phyloP scores from a whole-genome alignment of 2,888 invertebrate genomes.

The Dicyrtomina minuta region DNA sequence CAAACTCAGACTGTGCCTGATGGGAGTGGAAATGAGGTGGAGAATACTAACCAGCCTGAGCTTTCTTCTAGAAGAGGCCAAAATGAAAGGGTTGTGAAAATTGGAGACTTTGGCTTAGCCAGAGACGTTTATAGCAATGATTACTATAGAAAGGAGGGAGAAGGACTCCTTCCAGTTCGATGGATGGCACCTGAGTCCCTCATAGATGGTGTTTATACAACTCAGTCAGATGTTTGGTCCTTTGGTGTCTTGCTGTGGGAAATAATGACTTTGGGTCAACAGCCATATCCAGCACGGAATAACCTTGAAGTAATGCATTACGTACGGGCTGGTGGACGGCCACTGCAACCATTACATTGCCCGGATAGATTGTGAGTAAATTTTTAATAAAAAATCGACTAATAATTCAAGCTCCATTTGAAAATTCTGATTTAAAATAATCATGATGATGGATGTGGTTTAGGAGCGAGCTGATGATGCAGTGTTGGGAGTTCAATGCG shows the following conservation, averaged over 20 bases:
- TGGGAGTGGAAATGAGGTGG: slow-evolving; percentile 53
- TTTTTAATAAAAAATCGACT: no score
- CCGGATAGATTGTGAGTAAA: slow-evolving; percentile 64
- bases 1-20: slow-evolving; percentile 4
- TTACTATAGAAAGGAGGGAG: slow-evolving; percentile 88
- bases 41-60: background rate
- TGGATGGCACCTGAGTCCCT: slow-evolving; percentile 98
- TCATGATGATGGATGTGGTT: background rate
- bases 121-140: slow-evolving; percentile 96
- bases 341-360: slow-evolving; percentile 45
- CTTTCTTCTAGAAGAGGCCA: background rate
- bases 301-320: slow-evolving; percentile 90
- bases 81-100: slow-evolving; percentile 75
- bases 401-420: slow-evolving; percentile 9
- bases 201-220: slow-evolving; percentile 92
- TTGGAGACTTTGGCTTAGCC: slow-evolving; percentile 95
- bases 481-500: slow-evolving; percentile 83
- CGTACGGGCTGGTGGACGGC: slow-evolving; percentile 60
- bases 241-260: slow-evolving; percentile 95
- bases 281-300: slow-evolving; percentile 91
- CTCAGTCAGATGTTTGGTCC: slow-evolving; percentile 96
- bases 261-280: slow-evolving; percentile 91
- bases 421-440: background rate
- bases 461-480: slow-evolving; percentile 80
- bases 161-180: slow-evolving; percentile 84